Base-by-base conservation (phyloP, 1,140 invertebrate species). In the Drosophila pseudoananassae region DNA sequence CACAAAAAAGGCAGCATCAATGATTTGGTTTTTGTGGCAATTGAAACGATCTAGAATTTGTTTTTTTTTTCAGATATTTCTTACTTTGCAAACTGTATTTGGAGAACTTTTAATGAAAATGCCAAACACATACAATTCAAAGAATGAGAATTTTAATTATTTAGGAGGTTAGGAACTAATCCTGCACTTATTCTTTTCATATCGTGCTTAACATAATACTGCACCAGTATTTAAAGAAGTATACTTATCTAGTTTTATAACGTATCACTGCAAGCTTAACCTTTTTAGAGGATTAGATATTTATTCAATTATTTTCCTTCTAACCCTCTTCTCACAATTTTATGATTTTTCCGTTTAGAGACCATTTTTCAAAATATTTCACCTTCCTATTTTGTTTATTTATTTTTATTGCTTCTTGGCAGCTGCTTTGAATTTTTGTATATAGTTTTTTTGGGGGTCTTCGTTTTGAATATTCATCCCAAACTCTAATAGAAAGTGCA, bases 401-500 rank as follows among this genome's bases (percentile, higher is more conserved):
- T 50, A 9, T 69, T n/a, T 33, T 12, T 43, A 31, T 17, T 31
- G 40, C 40, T 46, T 38, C 25, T 45, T 53, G 36, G 15, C 43
- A 46, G 43, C 8, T 46, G 17, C 43, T 38, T 29, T 53, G 50
- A 53, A 53, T 61, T 53, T 50, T 76, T 69, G 47, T 50, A 36
- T 47, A 36, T 53, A 25, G 49, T 33, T 23, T 20, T 52, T 52
- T 50, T 54, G 33, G 8, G 9, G 12, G 8, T 40, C 49, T 36
- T 29, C 5, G 6, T 23, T 12, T 27, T 54, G 1, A 63, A 69
- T 68, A 56, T 69, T 56, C 43, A 70, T 49, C 46, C 46, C 50
- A 14, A 45, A 71, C 69, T 68, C 77, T 66, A 77, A 81, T 87
- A 65, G 77, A 87, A 85, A 85, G 82, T 80, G 77, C 82, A 74